A percentile compares a stretch with the other conserved stretches of the same genome.
phyloP scores from a whole-genome alignment of 2,113 vertebrate genomes.

The Gallinago jamesoni region DNA sequence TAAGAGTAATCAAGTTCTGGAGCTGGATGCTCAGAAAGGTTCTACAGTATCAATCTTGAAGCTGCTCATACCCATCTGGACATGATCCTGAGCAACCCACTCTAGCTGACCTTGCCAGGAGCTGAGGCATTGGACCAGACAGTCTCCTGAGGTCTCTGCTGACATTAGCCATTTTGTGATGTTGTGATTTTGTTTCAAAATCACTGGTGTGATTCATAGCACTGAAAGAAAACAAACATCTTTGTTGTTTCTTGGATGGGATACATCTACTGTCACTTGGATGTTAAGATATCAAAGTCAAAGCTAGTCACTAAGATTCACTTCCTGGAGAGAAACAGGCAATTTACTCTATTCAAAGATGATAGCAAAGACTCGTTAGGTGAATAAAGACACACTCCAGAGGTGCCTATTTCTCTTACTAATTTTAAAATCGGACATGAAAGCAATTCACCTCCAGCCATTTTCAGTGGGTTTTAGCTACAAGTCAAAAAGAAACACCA shows the following conservation, averaged over 20 bases:
- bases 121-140: not conserved
- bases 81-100: not conserved
- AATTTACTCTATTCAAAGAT: not conserved
- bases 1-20: fast-evolving
- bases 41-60: not conserved
- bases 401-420: not conserved
- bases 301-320: not conserved
- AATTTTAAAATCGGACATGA: not conserved
- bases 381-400: not conserved
- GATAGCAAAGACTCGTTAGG: not conserved
- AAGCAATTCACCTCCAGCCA: not conserved
- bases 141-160: not conserved
- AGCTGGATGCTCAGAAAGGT: not conserved
- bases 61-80: not conserved
- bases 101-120: not conserved
- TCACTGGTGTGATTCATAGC: not conserved
- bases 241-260: not conserved
- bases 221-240: not conserved
- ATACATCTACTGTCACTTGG: not conserved
- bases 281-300: not conserved
- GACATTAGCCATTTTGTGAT: not conserved
- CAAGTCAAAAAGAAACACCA: not conserved
- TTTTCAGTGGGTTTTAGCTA: not conserved
- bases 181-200: not conserved
- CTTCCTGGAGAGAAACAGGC: not conserved